Percentiles rank a stretch among this genome's conserved stretches.
Conservation (phyloP, 2,113 vertebrate species). For the Mirounga angustirostris region DNA sequence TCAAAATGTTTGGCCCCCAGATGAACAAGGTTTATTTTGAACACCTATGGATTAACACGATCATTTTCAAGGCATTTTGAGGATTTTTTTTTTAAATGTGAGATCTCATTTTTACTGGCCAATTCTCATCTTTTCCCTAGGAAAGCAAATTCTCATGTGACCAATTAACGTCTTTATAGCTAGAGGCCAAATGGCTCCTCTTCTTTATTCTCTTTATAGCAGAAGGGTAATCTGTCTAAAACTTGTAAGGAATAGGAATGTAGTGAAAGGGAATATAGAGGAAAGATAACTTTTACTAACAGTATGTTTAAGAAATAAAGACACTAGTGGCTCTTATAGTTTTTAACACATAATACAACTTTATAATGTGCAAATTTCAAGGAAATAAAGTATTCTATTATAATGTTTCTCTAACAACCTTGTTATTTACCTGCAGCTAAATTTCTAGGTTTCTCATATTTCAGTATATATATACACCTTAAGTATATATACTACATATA, state of each 20-base stretch:
- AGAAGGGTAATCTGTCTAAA: neutral
- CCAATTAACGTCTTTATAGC: neutral
- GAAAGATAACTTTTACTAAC: neutral
- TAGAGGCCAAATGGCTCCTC: neutral
- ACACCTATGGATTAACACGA: neutral
- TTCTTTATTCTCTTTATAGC: neutral
- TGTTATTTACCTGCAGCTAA: neutral
- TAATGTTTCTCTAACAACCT: neutral
- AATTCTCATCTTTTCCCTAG: neutral
- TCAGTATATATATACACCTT: neutral
- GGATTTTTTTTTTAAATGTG: neutral
- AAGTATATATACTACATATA: neutral
- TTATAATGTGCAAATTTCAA: neutral
- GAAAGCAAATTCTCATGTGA: neutral
- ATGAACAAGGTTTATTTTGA: neutral
- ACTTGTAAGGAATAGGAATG: neutral
- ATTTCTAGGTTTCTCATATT: neutral
- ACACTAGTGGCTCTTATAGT: neutral
- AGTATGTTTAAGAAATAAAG: neutral
- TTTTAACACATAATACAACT: slow-evolving; percentile 8
- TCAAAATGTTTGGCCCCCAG: neutral
- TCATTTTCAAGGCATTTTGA: neutral
- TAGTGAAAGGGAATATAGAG: neutral
- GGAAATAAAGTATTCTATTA: neutral
- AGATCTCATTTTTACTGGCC: neutral